Conservation (phyloP, 2,113 vertebrate genomes). For the Myotis brandtii region DNA sequence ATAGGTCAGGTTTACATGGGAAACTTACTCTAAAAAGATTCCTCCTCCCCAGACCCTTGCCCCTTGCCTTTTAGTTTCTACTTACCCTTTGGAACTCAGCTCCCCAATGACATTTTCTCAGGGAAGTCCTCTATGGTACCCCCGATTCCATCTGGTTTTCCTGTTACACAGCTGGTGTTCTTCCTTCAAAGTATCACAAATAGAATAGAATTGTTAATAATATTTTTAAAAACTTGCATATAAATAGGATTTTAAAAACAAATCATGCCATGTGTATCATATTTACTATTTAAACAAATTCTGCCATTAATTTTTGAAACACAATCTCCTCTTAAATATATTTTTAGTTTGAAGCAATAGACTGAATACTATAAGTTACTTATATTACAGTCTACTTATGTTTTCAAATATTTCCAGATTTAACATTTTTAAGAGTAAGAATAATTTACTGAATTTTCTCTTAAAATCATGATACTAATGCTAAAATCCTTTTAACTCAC, state of each 20-base stretch:
- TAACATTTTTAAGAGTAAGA: conserved; percentile 41
- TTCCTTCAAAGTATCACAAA: background rate
- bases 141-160: background rate
- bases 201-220: background rate
- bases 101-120: background rate
- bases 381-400: background rate
- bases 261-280: background rate
- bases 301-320: conserved; percentile 6
- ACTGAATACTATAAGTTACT: background rate
- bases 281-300: conserved; percentile 50
- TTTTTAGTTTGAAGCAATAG: conserved; percentile 16
- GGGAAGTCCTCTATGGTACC: background rate
- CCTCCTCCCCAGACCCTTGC: background rate
- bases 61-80: background rate
- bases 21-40: background rate
- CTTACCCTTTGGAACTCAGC: background rate
- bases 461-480: background rate
- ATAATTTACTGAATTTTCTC: background rate
- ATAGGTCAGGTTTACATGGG: background rate
- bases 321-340: background rate
- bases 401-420: conserved; percentile 3
- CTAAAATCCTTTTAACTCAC: background rate
- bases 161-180: background rate
- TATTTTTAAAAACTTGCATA: background rate
- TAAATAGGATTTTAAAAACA: conserved; percentile 29